These are phyloP conservation scores for Diloba caeruleocephala DNA, from an alignment of 2,888 invertebrate species.

Conservation along the genomic window DNA sequence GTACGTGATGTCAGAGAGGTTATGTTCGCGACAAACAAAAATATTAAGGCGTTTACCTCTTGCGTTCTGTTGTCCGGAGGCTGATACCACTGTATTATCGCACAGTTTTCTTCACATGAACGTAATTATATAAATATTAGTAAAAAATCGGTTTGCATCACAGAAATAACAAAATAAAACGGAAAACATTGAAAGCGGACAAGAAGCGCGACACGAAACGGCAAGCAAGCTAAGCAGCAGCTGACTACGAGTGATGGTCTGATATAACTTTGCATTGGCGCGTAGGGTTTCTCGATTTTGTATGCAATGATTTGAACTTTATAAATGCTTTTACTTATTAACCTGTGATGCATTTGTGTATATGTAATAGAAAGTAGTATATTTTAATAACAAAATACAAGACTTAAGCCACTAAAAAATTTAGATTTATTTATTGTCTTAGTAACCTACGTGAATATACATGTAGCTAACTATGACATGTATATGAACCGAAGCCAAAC, in stretches of 20 bases:
- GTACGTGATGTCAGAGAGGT: constrained; percentile 82
- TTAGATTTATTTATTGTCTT: no score
- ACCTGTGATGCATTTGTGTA: background rate
- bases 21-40: constrained; percentile 88
- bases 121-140: constrained; percentile 79
- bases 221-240: constrained; percentile 92
- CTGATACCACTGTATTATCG: constrained; percentile 79
- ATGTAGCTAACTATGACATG: no score
- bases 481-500: no score
- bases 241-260: constrained; percentile 87
- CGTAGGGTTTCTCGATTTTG: constrained; percentile 34
- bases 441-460: no score
- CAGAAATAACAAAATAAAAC: constrained; percentile 89
- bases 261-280: constrained; percentile 77
- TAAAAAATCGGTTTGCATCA: constrained; percentile 88
- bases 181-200: constrained; percentile 90
- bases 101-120: constrained; percentile 82
- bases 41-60: constrained; percentile 89
- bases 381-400: background rate
- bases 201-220: constrained; percentile 91
- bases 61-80: constrained; percentile 75
- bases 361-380: background rate
- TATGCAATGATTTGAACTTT: constrained; percentile 7
- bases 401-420: no score
- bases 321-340: background rate